phyloP scores from a whole-genome alignment of 1,140 invertebrate species.

The Branchinecta lynchi region DNA sequence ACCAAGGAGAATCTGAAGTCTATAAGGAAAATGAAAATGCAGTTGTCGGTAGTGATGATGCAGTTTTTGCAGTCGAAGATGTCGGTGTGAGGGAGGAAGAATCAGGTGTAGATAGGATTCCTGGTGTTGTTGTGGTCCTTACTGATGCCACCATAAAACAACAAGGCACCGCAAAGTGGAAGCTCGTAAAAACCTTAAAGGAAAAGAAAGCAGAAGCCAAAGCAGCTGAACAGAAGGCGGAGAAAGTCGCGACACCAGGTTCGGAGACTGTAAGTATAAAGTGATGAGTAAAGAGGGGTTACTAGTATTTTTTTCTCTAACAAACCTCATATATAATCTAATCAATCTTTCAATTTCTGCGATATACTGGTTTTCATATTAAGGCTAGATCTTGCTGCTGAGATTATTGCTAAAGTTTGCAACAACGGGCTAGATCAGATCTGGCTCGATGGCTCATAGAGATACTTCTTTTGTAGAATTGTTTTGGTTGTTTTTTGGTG shows the following conservation, averaged over 20 bases:
- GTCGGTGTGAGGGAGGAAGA: slow-evolving; percentile 34
- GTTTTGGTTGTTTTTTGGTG: too few species aligned
- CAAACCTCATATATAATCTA: too few species aligned
- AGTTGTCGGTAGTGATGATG: slow-evolving; percentile 21
- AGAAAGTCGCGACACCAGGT: background rate
- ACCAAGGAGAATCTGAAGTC: background rate
- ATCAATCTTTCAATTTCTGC: too few species aligned
- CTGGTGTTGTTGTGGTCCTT: slow-evolving; percentile 31
- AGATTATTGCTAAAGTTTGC: too few species aligned
- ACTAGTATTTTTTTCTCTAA: too few species aligned
- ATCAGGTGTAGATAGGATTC: slow-evolving; percentile 26
- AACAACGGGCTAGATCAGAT: too few species aligned
- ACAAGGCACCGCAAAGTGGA: slow-evolving; percentile 44
- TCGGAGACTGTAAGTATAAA: background rate
- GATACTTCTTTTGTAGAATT: too few species aligned
- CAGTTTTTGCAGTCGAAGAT: slow-evolving; percentile 28
- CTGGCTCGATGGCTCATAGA: too few species aligned
- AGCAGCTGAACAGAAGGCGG: slow-evolving; percentile 21
- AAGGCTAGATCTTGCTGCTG: too few species aligned
- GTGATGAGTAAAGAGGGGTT: too few species aligned
- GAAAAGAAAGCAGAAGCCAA: slow-evolving; percentile 74
- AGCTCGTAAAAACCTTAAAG: slow-evolving; percentile 68
- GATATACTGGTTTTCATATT: too few species aligned
- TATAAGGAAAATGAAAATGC: slow-evolving; percentile 17
- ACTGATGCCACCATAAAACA: slow-evolving; percentile 36